Evolutionary conservation across 2,797 vertebrate genomes (phyloP).

Genomic region (Ispidina lecontei): DNA sequence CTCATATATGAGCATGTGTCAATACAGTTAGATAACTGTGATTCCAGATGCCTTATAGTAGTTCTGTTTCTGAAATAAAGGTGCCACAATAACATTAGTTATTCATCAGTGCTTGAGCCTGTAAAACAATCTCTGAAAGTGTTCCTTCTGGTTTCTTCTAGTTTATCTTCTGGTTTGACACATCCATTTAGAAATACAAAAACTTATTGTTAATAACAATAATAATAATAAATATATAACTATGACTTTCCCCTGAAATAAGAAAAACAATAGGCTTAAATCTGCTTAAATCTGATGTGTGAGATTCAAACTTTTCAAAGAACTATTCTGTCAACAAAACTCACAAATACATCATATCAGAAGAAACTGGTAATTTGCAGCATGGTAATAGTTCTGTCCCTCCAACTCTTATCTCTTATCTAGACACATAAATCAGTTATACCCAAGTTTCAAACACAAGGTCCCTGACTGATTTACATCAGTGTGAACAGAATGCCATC

Average conservation of each 20-base stretch:
- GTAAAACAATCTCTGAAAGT: not conserved
- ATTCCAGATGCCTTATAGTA: not conserved
- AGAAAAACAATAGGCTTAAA: not conserved
- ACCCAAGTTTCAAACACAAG: not conserved
- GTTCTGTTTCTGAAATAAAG: not conserved
- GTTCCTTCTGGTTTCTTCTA: not conserved
- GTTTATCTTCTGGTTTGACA: not conserved
- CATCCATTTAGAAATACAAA: not conserved
- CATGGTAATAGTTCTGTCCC: not conserved
- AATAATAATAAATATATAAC: not conserved
- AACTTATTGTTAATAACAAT: not conserved
- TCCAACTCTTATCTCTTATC: not conserved
- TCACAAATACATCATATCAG: not conserved
- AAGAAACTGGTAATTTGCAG: not conserved
- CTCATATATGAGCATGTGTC: not conserved
- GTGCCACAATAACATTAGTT: not conserved
- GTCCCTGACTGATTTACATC: not conserved
- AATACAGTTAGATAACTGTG: not conserved
- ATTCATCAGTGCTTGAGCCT: not conserved
- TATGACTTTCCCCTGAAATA: not conserved
- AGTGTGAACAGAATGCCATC: not conserved
- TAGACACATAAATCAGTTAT: not conserved
- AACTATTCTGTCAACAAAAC: not conserved
- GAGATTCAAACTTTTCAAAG: not conserved
- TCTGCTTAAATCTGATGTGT: not conserved